Conservation (phyloP, 2,888 invertebrate species). For the Frankliniella intonsa region DNA sequence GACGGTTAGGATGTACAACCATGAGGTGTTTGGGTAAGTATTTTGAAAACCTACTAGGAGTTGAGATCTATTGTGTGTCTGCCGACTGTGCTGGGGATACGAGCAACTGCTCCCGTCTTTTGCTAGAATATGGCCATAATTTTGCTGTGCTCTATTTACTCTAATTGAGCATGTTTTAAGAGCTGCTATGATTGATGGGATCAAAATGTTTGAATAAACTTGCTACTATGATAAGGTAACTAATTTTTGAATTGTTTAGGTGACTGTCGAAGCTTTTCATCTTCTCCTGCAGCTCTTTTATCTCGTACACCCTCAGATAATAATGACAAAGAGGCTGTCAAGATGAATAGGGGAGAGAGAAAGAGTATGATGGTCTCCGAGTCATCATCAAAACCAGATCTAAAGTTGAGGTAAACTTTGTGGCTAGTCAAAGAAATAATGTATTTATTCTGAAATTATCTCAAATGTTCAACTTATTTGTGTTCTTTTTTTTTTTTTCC, state of each 20-base stretch:
- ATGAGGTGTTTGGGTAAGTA: background rate
- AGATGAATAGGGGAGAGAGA: background rate
- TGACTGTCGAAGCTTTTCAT: background rate
- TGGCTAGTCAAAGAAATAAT: background rate
- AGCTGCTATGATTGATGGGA: background rate
- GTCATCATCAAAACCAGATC: background rate
- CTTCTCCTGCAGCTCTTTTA: background rate
- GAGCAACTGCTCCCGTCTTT: background rate
- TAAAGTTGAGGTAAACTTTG: background rate
- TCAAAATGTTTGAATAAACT: background rate
- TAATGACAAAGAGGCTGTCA: background rate
- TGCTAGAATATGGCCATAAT: background rate
- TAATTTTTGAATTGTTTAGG: background rate
- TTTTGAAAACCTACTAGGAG: background rate
- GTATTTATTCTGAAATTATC: background rate
- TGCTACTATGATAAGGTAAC: background rate
- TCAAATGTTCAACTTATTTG: background rate
- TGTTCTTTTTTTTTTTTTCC: background rate
- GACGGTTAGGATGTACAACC: background rate
- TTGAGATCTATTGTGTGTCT: background rate
- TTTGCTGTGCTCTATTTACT: background rate
- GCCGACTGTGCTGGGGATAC: background rate
- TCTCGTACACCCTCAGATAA: background rate
- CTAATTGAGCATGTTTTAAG: background rate
- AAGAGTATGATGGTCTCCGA: background rate